Evolutionary conservation across 2,797 vertebrate species (phyloP), one percentile per base, ranked within the genome.

Genomic region (Rhyacichthys aspro): DNA sequence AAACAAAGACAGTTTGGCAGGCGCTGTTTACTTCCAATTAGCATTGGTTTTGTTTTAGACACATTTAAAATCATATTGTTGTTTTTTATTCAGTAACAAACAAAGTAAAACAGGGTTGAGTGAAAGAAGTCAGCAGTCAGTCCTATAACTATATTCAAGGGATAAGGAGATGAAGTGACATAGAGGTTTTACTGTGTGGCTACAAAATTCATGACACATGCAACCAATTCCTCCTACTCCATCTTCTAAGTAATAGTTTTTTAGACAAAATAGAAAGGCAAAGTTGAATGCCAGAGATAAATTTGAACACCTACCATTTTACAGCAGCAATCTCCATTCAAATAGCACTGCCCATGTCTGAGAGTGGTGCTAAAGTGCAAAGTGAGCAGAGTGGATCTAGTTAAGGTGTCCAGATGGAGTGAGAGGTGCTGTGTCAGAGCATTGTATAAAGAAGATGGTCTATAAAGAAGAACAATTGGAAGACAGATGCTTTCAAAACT

Each of bases 401-500:
- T 44, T 32, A 55, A 38, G 36, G 37, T 38, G 55, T 43, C 56
- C 49, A 72, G 46, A 76, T 69, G 59, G 60, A 65, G 54, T 32
- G 61, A 14, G 49, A 62, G 49, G 17, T 34, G 41, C 18, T 57
- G 17, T 49, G 50, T 64, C 52, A 63, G 32, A 58, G 53, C 37
- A 39, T 56, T 43, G 6, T 69, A 52, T 65, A 55, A 67, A 59
- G 55, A 53, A 38, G 15, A 39, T 23, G 12, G 46, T 11, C 52
- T 48, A 46, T 62, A 44, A 81, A 67, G 28, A 43, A 39, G 19
- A 69, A 68, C 68, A 70, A 78, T 60, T 58, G 55, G 17, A 39
- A 17, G 42, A 33, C 43, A 62, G 44, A 63, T 65, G 15, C 43
- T 55, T 37, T 37, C n/a, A 39, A 49, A 36, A 55, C 37, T 55